These are phyloP conservation scores for Diadegma fenestrale DNA, from an alignment of 2,888 invertebrate genomes.

Conservation along the genomic window DNA sequence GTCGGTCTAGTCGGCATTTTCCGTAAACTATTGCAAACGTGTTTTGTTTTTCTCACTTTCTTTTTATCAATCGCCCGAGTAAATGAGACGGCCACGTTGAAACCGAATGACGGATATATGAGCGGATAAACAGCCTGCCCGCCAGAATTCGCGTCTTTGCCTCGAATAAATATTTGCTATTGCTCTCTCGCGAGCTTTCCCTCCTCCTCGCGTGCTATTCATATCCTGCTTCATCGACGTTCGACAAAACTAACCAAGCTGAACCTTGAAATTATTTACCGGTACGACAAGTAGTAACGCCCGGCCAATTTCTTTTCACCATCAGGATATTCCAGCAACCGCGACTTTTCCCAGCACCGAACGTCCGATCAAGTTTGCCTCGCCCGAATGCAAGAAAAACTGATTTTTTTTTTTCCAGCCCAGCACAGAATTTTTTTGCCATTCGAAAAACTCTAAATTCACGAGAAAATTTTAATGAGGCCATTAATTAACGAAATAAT, in stretches of 20 bases:
- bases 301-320: neutral
- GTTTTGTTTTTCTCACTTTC: slow-evolving; percentile 28
- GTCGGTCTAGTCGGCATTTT: slow-evolving; percentile 16
- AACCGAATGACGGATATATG: slow-evolving; percentile 79
- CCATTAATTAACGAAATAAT: too few relatives aligned
- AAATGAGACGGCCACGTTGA: slow-evolving; percentile 68
- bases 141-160: slow-evolving; percentile 73
- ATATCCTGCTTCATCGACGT: slow-evolving; percentile 72
- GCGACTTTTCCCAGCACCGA: neutral
- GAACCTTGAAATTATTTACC: slow-evolving; percentile 37
- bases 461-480: too few relatives aligned
- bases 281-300: slow-evolving; percentile 1
- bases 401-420: too few relatives aligned
- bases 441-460: too few relatives aligned
- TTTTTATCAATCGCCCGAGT: slow-evolving; percentile 50
- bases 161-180: slow-evolving; percentile 81
- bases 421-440: too few relatives aligned
- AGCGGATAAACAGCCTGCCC: slow-evolving; percentile 76
- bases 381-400: too few relatives aligned
- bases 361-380: too few relatives aligned
- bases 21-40: slow-evolving; percentile 40
- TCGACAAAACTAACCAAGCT: slow-evolving; percentile 20
- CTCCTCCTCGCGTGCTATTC: slow-evolving; percentile 73
- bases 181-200: slow-evolving; percentile 61
- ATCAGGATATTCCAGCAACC: slow-evolving; percentile 28